Evolutionary conservation across 2,113 vertebrate genomes (phyloP).

Genomic region (Ictalurus furcatus): DNA sequence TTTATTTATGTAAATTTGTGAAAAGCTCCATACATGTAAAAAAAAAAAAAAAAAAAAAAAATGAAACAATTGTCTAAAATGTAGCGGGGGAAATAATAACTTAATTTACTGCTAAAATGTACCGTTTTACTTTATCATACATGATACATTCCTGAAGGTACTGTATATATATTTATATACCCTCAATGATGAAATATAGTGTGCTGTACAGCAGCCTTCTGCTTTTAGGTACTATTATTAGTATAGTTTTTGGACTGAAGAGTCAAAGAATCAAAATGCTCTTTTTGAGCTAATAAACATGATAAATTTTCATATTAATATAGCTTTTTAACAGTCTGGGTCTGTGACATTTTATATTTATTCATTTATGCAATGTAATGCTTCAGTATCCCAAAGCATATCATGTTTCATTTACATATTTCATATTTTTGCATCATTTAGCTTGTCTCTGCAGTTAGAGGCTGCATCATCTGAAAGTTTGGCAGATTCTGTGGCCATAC

Average conservation of each 20-base stretch:
- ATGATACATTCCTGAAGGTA: neutral
- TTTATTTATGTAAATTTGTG: neutral
- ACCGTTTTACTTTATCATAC: neutral
- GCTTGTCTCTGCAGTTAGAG: neutral
- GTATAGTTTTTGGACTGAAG: neutral
- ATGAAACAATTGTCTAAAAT: neutral
- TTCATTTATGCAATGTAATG: neutral
- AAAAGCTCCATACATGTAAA: neutral
- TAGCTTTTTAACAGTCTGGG: neutral
- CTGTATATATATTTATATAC: neutral
- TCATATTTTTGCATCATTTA: neutral
- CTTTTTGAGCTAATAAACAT: neutral
- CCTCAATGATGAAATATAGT: neutral
- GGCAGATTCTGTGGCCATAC: neutral
- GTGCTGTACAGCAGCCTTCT: neutral
- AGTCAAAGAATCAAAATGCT: neutral
- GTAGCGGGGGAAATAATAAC: neutral
- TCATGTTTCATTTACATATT: neutral
- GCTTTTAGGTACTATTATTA: neutral
- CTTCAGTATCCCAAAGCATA: neutral
- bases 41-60: neutral
- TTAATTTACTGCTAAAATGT: neutral
- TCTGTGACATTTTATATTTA: neutral
- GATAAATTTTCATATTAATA: conserved; percentile 1
- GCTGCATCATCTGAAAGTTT: neutral